Conservation (phyloP, 2,113 vertebrate species). For the Glaucomys volans region DNA sequence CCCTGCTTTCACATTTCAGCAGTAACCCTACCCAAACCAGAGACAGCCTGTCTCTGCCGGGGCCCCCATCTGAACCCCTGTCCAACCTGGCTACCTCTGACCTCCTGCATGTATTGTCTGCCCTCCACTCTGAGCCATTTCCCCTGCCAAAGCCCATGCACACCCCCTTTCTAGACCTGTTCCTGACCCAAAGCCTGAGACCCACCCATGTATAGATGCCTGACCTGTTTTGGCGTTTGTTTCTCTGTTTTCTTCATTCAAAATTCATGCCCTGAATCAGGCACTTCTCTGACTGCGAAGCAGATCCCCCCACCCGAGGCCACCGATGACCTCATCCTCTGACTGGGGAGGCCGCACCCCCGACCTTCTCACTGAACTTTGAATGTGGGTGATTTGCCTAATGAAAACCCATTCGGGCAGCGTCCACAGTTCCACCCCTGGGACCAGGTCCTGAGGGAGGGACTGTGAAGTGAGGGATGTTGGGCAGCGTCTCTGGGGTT, state of each 20-base stretch:
- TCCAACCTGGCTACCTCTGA: not conserved
- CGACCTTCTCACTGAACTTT: not conserved
- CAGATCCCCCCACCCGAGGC: not conserved
- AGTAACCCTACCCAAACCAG: not conserved
- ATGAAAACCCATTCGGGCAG: not conserved
- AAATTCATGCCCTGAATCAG: not conserved
- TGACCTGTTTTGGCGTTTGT: not conserved
- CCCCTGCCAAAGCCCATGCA: too few relatives aligned
- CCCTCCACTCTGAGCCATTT: too few relatives aligned
- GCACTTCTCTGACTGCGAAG: not conserved
- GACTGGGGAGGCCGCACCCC: not conserved
- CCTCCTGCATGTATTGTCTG: too few relatives aligned
- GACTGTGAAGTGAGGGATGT: not conserved
- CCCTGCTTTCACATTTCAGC: not conserved
- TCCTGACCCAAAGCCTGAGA: accelerated
- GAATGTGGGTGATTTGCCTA: not conserved
- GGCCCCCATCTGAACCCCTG: not conserved
- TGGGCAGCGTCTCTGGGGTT: not conserved
- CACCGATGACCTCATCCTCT: not conserved
- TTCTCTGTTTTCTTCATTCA: not conserved
- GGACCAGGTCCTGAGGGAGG: not conserved
- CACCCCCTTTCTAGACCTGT: not conserved
- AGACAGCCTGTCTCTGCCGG: not conserved
- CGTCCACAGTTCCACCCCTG: accelerated
- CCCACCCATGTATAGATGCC: not conserved